Conservation (phyloP, 2,888 invertebrate species). For the Taphrorychus bicolor region DNA sequence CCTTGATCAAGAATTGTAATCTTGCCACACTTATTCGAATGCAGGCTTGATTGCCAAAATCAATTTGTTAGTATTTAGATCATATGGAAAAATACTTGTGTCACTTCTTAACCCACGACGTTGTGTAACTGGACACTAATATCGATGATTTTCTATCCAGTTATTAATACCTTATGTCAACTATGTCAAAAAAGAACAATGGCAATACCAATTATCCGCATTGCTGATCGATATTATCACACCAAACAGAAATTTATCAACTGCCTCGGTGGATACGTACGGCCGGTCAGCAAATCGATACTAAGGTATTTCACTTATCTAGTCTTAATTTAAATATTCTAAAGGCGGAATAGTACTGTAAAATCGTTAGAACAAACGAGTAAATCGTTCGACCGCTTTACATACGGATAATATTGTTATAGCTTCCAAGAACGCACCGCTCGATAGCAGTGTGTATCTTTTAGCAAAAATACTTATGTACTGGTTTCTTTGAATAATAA, state of each 20-base stretch:
- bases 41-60: too few species aligned
- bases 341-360: constrained; percentile 18
- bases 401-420: constrained; percentile 19
- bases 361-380: constrained; percentile 16
- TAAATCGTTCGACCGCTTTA: constrained; percentile 5
- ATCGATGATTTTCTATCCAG: too few species aligned
- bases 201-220: background rate
- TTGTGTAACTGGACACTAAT: too few species aligned
- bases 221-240: background rate
- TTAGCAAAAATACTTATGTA: constrained; percentile 5
- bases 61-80: too few species aligned
- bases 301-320: constrained; percentile 24
- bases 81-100: too few species aligned
- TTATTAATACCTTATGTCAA: too few species aligned
- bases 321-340: constrained; percentile 23
- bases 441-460: background rate
- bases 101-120: too few species aligned
- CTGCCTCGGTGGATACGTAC: background rate
- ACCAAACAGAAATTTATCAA: background rate
- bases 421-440: constrained; percentile 20
- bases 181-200: too few species aligned
- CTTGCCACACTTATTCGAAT: too few species aligned
- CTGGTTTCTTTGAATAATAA: constrained; percentile 1
- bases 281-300: background rate
- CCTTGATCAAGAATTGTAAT: too few species aligned